A percentile compares a stretch with the other conserved stretches of the same genome.
phyloP scores from a whole-genome alignment of 2,888 invertebrate genomes.

The Cheilosia vulpina region DNA sequence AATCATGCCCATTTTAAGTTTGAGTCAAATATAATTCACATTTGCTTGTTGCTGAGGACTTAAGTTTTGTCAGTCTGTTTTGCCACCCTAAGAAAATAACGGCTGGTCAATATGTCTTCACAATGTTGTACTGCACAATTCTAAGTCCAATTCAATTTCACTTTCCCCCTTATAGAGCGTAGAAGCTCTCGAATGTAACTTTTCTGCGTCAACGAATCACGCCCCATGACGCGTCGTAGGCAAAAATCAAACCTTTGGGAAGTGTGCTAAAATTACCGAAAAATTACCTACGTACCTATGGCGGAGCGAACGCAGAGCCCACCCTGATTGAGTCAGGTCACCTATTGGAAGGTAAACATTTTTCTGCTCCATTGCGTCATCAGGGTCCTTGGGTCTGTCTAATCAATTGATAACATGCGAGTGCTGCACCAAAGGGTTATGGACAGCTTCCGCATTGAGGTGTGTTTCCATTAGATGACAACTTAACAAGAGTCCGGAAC shows the following conservation, averaged over 20 bases:
- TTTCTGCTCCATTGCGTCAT: slow-evolving; percentile 6
- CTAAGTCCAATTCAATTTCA: too few relatives aligned
- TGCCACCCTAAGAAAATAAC: too few relatives aligned
- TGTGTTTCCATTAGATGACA: slow-evolving; percentile 59
- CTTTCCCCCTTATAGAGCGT: too few relatives aligned
- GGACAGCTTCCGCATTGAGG: slow-evolving; percentile 47
- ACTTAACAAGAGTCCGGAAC: slow-evolving; percentile 49
- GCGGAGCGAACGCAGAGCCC: background rate
- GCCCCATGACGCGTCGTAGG: background rate
- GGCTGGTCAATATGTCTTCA: too few relatives aligned
- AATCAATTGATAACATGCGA: slow-evolving; percentile 50
- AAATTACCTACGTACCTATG: background rate
- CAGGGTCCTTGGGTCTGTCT: slow-evolving; percentile 3
- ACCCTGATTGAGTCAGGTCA: background rate
- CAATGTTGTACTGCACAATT: too few relatives aligned
- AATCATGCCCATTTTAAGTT: too few relatives aligned
- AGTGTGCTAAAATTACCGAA: background rate
- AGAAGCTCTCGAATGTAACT: too few relatives aligned
- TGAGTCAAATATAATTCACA: too few relatives aligned
- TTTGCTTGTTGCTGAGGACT: too few relatives aligned
- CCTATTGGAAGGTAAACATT: background rate
- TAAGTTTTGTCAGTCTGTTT: too few relatives aligned
- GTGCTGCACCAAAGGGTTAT: slow-evolving; percentile 18
- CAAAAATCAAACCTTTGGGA: background rate
- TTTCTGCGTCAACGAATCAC: too few relatives aligned